Evolutionary conservation across 1,140 invertebrate genomes (phyloP), one percentile per base, ranked within the genome.

Genomic region (Neodiprion virginianus): DNA sequence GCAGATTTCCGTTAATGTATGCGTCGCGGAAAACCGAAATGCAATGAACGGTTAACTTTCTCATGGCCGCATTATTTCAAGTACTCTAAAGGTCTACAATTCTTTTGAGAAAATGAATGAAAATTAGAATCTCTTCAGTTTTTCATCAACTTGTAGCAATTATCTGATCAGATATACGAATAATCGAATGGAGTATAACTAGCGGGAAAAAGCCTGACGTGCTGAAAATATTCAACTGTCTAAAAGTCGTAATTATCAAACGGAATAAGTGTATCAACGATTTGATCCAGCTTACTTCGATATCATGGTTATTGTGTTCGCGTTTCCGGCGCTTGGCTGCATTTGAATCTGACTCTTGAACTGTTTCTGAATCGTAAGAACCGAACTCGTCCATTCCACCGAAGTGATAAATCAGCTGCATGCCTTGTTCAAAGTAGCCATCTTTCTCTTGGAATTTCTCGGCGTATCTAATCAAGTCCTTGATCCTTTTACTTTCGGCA

Each of bases 341-440:
- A 9, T 74, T 77, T 0, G 72, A 8, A 48, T 75, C 78, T 9
- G 49, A 11, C 1, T 74, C 74, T 17, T 8, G 53, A 17, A 14
- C 53, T 12, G 53, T 61, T 28, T 17, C 48, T 67, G 61, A 65
- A 65, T 73, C n/a, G 23, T 40, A 68, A 21, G 61, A n/a, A 69
- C 12, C 66, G 68, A 76, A 82, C 0, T 23, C 50, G 14, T 82
- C 79, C 67, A 74, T 71, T 28, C 72, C 76, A 1, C 85, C 86
- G n/a, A 84, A 88, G 76, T 88, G 87, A 79, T 88, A 88, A 47
- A 87, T 80, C 67, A 88, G 69, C 69, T 86, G 83, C 83, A 88
- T 86, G 49, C 86, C 87, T 71, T 88, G 81, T 61, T 88, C 87
- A 73, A 84, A 88, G 70, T 83, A 88, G 2, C 87, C 87, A n/a